A percentile compares a stretch with the other conserved stretches of the same genome.
Evolutionary conservation across 2,113 vertebrate species (phyloP).

Genomic region (Parotia lawesii): DNA sequence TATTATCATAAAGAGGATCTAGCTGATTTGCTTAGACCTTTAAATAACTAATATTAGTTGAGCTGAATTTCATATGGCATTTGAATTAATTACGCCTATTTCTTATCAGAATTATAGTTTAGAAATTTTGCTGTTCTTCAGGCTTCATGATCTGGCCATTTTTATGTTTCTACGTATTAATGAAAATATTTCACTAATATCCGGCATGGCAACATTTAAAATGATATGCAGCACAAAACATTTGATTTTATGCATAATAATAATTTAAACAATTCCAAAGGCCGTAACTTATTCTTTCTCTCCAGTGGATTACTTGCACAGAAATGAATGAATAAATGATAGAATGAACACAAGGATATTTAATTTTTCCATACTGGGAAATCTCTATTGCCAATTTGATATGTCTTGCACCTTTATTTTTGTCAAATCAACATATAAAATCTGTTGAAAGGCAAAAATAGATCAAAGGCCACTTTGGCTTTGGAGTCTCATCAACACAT

Average conservation of each 20-base stretch:
- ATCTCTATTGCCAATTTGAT: neutral
- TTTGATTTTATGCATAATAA: neutral
- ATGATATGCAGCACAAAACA: neutral
- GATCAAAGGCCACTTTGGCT: neutral
- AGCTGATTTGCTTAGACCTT: neutral
- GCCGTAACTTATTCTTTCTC: neutral
- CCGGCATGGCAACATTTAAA: neutral
- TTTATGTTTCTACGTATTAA: neutral
- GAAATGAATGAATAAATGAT: neutral
- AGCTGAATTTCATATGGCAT: neutral
- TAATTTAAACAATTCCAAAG: neutral
- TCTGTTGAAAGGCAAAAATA: neutral
- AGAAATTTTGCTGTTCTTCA: neutral
- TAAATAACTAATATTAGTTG: neutral
- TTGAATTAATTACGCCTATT: neutral
- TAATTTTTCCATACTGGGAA: neutral
- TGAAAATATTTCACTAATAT: neutral
- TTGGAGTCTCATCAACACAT: neutral
- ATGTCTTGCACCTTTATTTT: neutral
- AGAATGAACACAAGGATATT: neutral
- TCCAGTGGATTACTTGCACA: neutral
- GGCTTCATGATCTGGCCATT: neutral
- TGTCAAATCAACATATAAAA: conserved; percentile 3
- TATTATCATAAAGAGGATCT: neutral
- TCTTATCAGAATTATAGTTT: neutral